phyloP scores from a whole-genome alignment of 2,113 vertebrate species.

The Poeciliopsis prolifica region DNA sequence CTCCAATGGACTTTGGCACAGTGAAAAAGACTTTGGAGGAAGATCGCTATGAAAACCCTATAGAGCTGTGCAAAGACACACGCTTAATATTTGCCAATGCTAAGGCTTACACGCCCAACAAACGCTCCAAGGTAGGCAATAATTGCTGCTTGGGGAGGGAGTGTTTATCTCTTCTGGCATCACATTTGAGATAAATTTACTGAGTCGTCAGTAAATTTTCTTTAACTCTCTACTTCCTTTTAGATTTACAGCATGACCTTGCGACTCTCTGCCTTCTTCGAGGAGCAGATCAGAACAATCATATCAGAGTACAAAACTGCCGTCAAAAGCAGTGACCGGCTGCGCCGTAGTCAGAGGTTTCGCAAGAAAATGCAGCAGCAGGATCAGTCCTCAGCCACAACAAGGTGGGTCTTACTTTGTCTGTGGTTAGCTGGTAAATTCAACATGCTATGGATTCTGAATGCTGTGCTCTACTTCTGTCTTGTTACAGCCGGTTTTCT shows the following conservation, averaged over 20 bases:
- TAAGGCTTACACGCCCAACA: conserved; percentile 96
- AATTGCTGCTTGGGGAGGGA: not conserved
- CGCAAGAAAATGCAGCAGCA: conserved; percentile 82
- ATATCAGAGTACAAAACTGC: conserved; percentile 91
- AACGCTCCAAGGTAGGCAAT: conserved; percentile 90
- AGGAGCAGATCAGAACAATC: conserved; percentile 91
- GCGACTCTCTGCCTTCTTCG: conserved; percentile 92
- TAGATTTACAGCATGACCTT: conserved; percentile 99
- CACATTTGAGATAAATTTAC: not conserved
- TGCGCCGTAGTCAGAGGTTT: conserved; percentile 87
- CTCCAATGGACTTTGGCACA: conserved; percentile 94
- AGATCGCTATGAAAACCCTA: conserved; percentile 89
- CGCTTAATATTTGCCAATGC: conserved; percentile 95
- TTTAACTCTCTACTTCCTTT: conserved; percentile 13
- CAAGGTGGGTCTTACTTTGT: conserved; percentile 63
- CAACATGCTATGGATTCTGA: not conserved
- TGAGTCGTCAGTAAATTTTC: not conserved
- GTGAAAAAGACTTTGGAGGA: conserved; percentile 87
- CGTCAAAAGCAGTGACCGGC: conserved; percentile 88
- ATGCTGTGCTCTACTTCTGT: not conserved
- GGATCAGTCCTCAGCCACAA: conserved; percentile 64
- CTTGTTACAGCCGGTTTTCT: not conserved
- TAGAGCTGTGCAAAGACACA: conserved; percentile 94
- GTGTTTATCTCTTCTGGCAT: not conserved
- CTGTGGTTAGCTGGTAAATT: not conserved